Percentiles rank a stretch among this genome's conserved stretches.
These are phyloP conservation scores for Latheticus oryzae DNA, from an alignment of 2,888 invertebrate species.

Conservation along the genomic window DNA sequence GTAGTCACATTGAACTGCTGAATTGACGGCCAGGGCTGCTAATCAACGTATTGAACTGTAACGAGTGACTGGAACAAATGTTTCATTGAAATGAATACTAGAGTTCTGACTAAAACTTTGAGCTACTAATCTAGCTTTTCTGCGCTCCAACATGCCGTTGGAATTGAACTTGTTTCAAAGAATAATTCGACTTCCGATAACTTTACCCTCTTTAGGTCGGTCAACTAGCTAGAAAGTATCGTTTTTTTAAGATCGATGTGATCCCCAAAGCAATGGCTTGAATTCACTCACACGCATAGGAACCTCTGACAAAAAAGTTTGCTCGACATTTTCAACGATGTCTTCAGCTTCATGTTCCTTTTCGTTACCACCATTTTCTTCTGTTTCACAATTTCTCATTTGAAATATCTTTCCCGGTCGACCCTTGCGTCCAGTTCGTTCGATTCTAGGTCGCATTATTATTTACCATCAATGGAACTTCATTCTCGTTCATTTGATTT, in stretches of 20 bases:
- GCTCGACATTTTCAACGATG: not conserved
- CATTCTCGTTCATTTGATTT: too few species aligned
- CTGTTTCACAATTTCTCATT: not conserved
- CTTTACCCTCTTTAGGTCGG: constrained; percentile 37
- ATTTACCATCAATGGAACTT: too few species aligned
- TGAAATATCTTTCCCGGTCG: too few species aligned
- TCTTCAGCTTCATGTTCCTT: too few species aligned
- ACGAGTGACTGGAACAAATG: constrained; percentile 51
- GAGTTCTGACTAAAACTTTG: constrained; percentile 49
- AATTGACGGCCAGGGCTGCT: too few species aligned
- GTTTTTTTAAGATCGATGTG: constrained; percentile 43
- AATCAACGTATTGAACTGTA: constrained; percentile 47
- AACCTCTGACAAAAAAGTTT: constrained; percentile 29
- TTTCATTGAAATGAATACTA: constrained; percentile 52
- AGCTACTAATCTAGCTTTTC: constrained; percentile 53
- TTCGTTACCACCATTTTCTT: too few species aligned
- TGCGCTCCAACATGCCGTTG: constrained; percentile 44
- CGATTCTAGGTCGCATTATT: too few species aligned
- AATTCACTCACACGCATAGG: constrained; percentile 40
- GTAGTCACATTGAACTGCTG: constrained; percentile 44
- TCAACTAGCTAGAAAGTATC: constrained; percentile 48
- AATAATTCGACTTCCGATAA: constrained; percentile 47
- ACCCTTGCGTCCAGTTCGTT: constrained; percentile 24
- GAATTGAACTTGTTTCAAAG: constrained; percentile 45
- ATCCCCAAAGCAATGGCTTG: constrained; percentile 44